Base-by-base conservation (phyloP, 2,113 vertebrate species). In the Sinocyclocheilus rhinocerous region DNA sequence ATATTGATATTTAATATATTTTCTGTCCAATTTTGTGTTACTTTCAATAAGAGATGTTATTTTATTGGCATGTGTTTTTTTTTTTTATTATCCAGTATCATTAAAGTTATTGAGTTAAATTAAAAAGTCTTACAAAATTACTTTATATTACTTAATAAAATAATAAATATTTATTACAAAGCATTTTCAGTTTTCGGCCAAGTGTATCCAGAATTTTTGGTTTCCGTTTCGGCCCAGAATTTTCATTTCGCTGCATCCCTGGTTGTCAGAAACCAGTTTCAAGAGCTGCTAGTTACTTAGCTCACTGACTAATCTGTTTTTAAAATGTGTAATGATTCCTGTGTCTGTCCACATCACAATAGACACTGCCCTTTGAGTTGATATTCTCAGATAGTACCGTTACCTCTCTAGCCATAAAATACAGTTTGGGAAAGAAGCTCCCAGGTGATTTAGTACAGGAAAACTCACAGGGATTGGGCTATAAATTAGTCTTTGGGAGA, bases 381-480 rank as follows among this genome's bases (percentile, higher is more conserved):
- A 87, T 85, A 6, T n/a, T 33, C 76, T 42, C 63, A 55, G 26
- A 12, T 6, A 26, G 22, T 18, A 15, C 36, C 36, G 36, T n/a
- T 70, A 39, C 77, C 26, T 29, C 72, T 81, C 9, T 63, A 63
- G 81, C 45, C 69, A 48, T 81, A 80, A 72, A 87, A 79, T 65
- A 16, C 63, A 85, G 73, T n/a, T 67, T 11, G 63, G 76, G 52
- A 63, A 84, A 78, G 57, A 87, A 26, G 61, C 75, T 50, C 78
- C 16, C 45, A 20, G 15, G 79, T 90, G 90, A 92, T 94, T 92
- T 92, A 92, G 80, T 73, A 78, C 80, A 78, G 92, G 89, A 91
- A 91, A 87, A 82, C 83, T 87, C 84, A 50, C 33, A 39, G 84
- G 84, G 84, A 89, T 81, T 85, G 36, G 57, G 76, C 85, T 73